These are phyloP conservation scores for Magallana ariakensis DNA, from an alignment of 1,140 invertebrate species.

Conservation along the genomic window DNA sequence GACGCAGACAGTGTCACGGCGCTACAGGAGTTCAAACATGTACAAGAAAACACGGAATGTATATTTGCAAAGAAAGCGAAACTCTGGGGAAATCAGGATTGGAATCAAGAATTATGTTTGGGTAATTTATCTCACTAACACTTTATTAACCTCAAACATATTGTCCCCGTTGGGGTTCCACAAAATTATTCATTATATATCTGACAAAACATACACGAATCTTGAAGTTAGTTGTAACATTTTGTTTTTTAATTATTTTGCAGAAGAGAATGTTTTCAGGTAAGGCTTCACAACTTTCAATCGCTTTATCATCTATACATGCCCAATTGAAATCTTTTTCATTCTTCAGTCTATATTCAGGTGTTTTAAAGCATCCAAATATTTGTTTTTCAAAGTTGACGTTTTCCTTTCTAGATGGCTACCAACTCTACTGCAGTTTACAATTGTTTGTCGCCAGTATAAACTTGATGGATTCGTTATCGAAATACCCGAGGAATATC, in stretches of 20 bases:
- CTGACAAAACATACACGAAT: too few species aligned
- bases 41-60: conserved; percentile 73
- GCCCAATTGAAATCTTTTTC: neutral
- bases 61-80: conserved; percentile 74
- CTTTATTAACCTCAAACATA: too few species aligned
- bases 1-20: conserved; percentile 59
- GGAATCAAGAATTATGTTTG: conserved; percentile 62
- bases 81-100: conserved; percentile 71
- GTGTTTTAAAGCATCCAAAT: neutral
- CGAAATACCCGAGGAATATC: conserved; percentile 66
- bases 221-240: too few species aligned
- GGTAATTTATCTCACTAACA: conserved; percentile 59
- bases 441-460: conserved; percentile 60
- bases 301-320: neutral
- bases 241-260: conserved; percentile 47
- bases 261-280: conserved; percentile 6
- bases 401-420: conserved; percentile 35
- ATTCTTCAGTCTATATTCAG: neutral
- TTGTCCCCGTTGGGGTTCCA: too few species aligned
- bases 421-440: conserved; percentile 71
- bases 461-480: conserved; percentile 73
- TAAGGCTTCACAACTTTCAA: neutral
- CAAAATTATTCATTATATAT: too few species aligned
- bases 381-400: neutral
- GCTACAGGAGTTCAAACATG: conserved; percentile 64